phyloP scores from a whole-genome alignment of 2,888 invertebrate genomes.

The Electrophaes corylata region DNA sequence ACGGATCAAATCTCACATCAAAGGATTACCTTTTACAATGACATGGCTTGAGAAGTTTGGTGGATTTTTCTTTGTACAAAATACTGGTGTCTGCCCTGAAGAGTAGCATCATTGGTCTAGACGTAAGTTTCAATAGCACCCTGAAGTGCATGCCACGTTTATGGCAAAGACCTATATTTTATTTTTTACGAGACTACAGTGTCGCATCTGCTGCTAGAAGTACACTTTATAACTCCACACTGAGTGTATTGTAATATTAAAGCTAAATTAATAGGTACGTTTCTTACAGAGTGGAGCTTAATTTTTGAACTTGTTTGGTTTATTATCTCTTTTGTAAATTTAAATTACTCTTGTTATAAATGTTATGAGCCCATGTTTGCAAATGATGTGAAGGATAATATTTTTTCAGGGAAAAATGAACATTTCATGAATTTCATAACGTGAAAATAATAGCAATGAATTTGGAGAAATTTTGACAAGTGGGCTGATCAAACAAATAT shows the following conservation, averaged over 20 bases:
- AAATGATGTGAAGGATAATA: not conserved
- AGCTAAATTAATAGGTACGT: conserved; percentile 14
- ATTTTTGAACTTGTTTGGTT: not conserved
- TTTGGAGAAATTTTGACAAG: too few species aligned
- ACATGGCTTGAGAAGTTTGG: conserved; percentile 38
- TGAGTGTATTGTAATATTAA: conserved; percentile 20
- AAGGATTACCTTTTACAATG: conserved; percentile 47
- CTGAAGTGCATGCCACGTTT: conserved; percentile 37
- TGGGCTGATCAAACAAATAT: too few species aligned
- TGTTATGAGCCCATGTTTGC: too few species aligned
- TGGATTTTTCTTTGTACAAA: conserved; percentile 41
- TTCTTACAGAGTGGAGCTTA: not conserved
- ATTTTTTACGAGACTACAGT: conserved; percentile 36
- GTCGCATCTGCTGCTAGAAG: conserved; percentile 26
- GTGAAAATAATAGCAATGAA: too few species aligned
- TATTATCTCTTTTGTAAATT: not conserved
- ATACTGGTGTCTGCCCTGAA: conserved; percentile 47
- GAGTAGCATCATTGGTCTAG: conserved; percentile 48
- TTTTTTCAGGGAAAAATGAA: too few species aligned
- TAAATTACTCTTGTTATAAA: too few species aligned
- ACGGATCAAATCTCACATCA: conserved; percentile 47
- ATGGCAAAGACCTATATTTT: conserved; percentile 39
- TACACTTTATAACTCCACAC: conserved; percentile 7
- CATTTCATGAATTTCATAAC: too few species aligned
- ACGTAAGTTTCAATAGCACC: conserved; percentile 43